These are phyloP conservation scores for Copsychus sechellarum DNA, from an alignment of 2,113 vertebrate genomes.

Conservation along the genomic window DNA sequence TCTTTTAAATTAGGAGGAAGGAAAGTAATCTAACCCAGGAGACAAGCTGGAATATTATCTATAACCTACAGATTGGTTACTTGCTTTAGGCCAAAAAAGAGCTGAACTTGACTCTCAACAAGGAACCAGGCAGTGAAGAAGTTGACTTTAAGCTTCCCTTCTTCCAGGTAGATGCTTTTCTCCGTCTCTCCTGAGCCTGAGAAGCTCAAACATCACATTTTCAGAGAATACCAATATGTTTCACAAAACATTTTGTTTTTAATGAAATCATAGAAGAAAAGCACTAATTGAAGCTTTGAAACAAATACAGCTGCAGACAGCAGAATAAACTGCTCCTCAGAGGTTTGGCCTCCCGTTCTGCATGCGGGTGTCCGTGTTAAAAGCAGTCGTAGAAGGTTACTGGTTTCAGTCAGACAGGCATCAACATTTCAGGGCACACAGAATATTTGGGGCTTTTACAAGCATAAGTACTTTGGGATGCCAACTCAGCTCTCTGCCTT, in stretches of 20 bases:
- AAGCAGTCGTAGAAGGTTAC: not conserved
- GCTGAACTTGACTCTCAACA: not conserved
- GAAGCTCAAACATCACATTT: not conserved
- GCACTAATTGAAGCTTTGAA: not conserved
- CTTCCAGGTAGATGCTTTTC: not conserved
- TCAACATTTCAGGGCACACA: not conserved
- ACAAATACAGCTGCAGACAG: not conserved
- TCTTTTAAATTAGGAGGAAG: not conserved
- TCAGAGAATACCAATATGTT: not conserved
- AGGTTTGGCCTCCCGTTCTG: not conserved
- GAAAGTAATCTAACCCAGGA: not conserved
- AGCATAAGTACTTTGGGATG: not conserved
- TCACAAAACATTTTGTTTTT: not conserved
- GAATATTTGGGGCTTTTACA: not conserved
- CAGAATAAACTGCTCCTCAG: not conserved
- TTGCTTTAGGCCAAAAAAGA: not conserved
- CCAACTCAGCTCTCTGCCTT: not conserved
- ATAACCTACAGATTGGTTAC: not conserved
- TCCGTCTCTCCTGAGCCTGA: not conserved
- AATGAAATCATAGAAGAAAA: not conserved
- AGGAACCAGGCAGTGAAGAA: not conserved
- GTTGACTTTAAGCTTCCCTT: not conserved
- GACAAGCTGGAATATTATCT: not conserved
- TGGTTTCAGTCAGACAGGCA: not conserved
- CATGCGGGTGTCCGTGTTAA: not conserved